Evolutionary conservation across 2,888 invertebrate species (phyloP).

Genomic region (Rugalucina vietnamica): DNA sequence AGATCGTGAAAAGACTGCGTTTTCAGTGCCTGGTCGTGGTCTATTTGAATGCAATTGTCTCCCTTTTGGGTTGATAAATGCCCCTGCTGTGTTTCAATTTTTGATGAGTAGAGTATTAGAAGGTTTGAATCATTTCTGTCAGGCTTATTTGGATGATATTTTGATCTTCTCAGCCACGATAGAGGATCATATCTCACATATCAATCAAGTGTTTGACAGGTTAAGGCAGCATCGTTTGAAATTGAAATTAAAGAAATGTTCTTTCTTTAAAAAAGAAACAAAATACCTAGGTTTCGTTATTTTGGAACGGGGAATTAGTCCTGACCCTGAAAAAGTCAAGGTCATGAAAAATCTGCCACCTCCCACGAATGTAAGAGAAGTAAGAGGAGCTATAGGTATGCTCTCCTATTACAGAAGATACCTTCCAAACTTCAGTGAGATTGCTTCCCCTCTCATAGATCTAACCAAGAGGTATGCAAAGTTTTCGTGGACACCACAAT

Average conservation of each 20-base stretch:
- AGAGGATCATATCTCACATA: conserved; percentile 52
- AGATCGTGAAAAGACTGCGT: conserved; percentile 54
- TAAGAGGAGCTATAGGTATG: conserved; percentile 20
- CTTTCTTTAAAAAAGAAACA: conserved; percentile 38
- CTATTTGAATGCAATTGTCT: conserved; percentile 38
- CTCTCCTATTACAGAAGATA: conserved; percentile 33
- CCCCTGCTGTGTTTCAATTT: conserved; percentile 35
- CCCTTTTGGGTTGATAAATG: conserved; percentile 43
- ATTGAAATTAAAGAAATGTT: conserved; percentile 44
- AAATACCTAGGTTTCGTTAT: conserved; percentile 41
- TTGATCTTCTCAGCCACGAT: conserved; percentile 40
- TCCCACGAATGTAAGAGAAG: conserved; percentile 26
- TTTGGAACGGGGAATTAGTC: conserved; percentile 29
- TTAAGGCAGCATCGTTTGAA: conserved; percentile 31
- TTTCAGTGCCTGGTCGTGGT: conserved; percentile 28
- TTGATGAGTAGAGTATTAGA: conserved; percentile 43
- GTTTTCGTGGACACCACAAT: conserved; percentile 17
- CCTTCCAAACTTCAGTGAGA: conserved; percentile 40
- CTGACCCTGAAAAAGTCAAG: conserved; percentile 36
- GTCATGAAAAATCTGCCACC: conserved; percentile 35
- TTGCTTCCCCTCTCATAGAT: conserved; percentile 34
- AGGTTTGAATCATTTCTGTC: conserved; percentile 37
- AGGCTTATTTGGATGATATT: conserved; percentile 57
- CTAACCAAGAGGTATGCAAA: conserved; percentile 27
- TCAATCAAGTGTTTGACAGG: conserved; percentile 43